Evolutionary conservation across 2,113 vertebrate genomes (phyloP), one percentile per base, ranked within the genome.

Genomic region (Smithornis capensis): DNA sequence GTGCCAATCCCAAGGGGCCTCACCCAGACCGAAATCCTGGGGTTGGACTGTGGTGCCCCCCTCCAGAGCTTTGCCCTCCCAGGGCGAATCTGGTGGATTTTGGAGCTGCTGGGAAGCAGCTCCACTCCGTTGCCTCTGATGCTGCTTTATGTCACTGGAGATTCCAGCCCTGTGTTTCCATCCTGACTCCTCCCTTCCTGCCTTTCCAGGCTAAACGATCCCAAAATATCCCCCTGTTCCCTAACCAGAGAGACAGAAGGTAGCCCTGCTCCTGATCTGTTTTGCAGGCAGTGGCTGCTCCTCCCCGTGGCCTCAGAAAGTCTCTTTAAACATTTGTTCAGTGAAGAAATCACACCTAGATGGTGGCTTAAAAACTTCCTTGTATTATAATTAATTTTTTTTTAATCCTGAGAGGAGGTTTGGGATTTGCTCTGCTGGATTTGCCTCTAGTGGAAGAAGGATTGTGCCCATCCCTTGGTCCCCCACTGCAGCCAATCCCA

Each of bases 141-240:
- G 35, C 79, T 60, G 85, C 42, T 89, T 27, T 8, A 2, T 55
- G 47, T 49, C 79, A 67, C 53, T 0, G 0, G 44, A 84, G 87
- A 77, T 40, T 38, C 55, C 35, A 73, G 62, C 57, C 73, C 53
- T 21, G 11, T 84, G 84, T 62, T 91, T 85, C 89, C 81, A 89
- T 31, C 42, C 75, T 80, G 67, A 19, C 70, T 75, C 55, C 75
- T 93, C 82, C 87, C 42, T 80, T 95, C 90, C 82, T 95, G 90
- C 56, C 63, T 91, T 85, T 80, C 87, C 87, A 89, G 86, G 78
- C 81, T 45, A 14, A 83, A 49, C 3, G 8, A 28, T 92, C 71
- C 79, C 82, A 67, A 76, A 95, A 94, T 90, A 87, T 73, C 35
- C 47, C 38, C 29, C 19, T 0, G 0, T 28, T 47, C 76, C 75